These are phyloP conservation scores for Heliornis fulica DNA, from an alignment of 2,113 vertebrate species.

Conservation along the genomic window DNA sequence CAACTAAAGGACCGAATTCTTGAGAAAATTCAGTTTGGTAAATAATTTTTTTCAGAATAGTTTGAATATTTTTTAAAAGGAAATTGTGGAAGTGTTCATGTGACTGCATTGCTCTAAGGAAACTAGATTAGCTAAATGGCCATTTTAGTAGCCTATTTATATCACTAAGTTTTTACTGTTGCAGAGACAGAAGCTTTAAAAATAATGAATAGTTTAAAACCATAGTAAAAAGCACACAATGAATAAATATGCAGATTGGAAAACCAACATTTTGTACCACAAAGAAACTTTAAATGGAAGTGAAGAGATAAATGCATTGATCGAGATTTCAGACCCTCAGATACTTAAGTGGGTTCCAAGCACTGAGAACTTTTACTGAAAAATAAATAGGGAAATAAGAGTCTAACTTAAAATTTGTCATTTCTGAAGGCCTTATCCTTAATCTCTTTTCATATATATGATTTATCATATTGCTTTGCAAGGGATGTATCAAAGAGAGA, in stretches of 20 bases:
- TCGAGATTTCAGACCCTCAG: background rate
- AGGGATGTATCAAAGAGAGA: background rate
- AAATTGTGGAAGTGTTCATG: background rate
- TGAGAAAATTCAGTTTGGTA: background rate
- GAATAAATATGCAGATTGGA: background rate
- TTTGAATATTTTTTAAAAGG: background rate
- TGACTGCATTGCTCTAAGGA: background rate
- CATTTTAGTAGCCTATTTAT: background rate
- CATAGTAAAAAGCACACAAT: background rate
- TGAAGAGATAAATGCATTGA: background rate
- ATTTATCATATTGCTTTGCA: background rate
- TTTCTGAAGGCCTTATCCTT: background rate
- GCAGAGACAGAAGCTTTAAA: background rate
- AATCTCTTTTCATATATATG: background rate
- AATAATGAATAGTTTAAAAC: background rate
- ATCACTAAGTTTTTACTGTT: background rate
- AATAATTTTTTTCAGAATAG: background rate
- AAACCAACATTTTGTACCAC: background rate
- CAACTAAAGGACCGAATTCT: background rate
- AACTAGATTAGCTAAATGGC: background rate
- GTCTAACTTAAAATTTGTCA: background rate
- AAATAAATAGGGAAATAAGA: background rate
- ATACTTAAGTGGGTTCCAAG: background rate
- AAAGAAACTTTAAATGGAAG: background rate
- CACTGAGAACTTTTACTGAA: background rate